Evolutionary conservation across 2,113 vertebrate genomes (phyloP), one percentile per base, ranked within the genome.

Genomic region (Festucalex cinctus): DNA sequence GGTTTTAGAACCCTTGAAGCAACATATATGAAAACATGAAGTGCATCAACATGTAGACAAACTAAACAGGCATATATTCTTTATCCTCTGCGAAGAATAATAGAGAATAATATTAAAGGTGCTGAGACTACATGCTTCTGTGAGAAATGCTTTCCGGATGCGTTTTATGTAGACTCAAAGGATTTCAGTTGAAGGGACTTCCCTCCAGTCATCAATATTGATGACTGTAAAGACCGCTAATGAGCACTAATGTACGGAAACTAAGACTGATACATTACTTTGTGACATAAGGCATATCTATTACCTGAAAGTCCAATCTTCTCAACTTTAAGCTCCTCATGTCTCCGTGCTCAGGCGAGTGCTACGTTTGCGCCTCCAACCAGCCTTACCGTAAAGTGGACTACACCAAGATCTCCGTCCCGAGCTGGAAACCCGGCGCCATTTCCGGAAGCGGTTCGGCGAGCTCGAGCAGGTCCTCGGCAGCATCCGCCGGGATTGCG

Each of bases 361-460:
- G 80, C 53, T 89, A 89, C 12, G 75, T 89, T 0, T 89, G 88
- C 12, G 86, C 88, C 61, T 89, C 88, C 53, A 89, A 81, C 1
- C 82, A 89, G 72, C 80, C 88, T 0, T 89, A 87, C 74, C 69
- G 79, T 0, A 89, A 87, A 59, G 85, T 87, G 1, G 84, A 89
- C 46, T 89, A 89, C 80, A 81, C 81, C 36, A 89, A 88, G 83
- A 89, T 87, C 79, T 75, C 86, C 9, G 16, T 82, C 28, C 86
- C 71, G 0, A 89, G 80, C 76, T 89, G 88, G 88, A 89, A 87
- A 61, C 88, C 88, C 0, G 88, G 88, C 0, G 88, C 83, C 8
- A 35, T 58, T 4, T 0, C 58, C 3, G 75, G 81, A 1, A 6
- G 61, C 3, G 28, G 20, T 13, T 0, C 70, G 0, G 14, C 63